These are phyloP conservation scores for Drosophila greeni DNA, from an alignment of 2,888 invertebrate species.

Conservation along the genomic window DNA sequence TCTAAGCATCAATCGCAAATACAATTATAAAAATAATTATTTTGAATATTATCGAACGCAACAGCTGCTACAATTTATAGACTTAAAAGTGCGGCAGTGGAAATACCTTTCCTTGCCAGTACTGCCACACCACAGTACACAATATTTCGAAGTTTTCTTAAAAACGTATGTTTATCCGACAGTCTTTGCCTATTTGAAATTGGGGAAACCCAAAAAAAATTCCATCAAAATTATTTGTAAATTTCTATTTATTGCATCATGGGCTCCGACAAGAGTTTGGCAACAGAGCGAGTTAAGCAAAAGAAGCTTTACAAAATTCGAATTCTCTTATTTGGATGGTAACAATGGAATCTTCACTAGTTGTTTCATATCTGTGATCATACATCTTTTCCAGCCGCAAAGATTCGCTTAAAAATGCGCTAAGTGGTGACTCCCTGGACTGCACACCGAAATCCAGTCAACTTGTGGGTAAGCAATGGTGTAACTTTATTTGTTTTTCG, in stretches of 20 bases:
- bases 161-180: background rate
- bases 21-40: no score
- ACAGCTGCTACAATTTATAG: background rate
- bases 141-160: background rate
- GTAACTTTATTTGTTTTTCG: slow-evolving; percentile 23
- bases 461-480: slow-evolving; percentile 16
- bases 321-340: slow-evolving; percentile 3
- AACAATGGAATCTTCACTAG: no score
- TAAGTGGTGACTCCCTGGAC: slow-evolving; percentile 1
- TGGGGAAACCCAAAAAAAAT: background rate
- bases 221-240: background rate
- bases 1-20: no score
- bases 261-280: background rate
- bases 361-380: background rate
- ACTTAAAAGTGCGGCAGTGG: background rate
- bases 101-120: background rate
- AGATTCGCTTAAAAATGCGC: background rate
- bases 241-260: background rate
- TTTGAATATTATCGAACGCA: background rate
- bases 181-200: background rate
- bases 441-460: slow-evolving; percentile 1
- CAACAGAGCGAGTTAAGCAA: background rate
- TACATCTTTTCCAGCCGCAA: background rate
- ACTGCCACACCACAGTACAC: background rate
- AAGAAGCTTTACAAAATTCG: background rate